phyloP scores from a whole-genome alignment of 1,140 invertebrate species.

The Mesaphorura yosii region DNA sequence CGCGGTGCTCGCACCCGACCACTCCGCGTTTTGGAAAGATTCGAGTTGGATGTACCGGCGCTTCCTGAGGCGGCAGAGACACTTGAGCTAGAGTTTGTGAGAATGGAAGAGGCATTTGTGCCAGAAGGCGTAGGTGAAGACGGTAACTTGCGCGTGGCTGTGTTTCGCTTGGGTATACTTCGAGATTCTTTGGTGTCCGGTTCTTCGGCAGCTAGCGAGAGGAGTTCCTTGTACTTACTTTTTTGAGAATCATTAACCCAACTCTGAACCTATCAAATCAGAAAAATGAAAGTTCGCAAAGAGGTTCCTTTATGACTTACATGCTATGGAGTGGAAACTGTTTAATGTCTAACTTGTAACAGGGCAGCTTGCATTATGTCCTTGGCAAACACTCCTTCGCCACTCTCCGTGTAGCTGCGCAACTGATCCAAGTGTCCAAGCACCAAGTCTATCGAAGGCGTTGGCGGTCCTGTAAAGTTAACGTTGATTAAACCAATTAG shows the following conservation, averaged over 20 bases:
- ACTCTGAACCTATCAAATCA: slow-evolving; percentile 19
- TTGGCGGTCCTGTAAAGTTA: slow-evolving; percentile 37
- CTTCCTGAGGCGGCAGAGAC: no score
- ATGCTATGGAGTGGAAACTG: not conserved
- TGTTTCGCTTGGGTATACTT: no score
- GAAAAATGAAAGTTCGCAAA: slow-evolving; percentile 3
- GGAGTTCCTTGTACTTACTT: slow-evolving; percentile 81
- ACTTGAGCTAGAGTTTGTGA: no score
- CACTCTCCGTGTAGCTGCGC: slow-evolving; percentile 52
- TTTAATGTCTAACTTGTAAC: slow-evolving; percentile 36
- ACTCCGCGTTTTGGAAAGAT: no score
- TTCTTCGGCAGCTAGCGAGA: slow-evolving; percentile 72
- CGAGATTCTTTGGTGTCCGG: no score
- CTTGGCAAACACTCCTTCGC: slow-evolving; percentile 48
- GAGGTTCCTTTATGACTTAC: no score
- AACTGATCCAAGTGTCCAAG: slow-evolving; percentile 84
- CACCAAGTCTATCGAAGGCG: slow-evolving; percentile 62
- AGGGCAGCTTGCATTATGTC: slow-evolving; percentile 83
- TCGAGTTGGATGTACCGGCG: no score
- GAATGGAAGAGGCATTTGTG: no score
- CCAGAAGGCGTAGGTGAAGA: no score
- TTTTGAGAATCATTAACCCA: slow-evolving; percentile 59
- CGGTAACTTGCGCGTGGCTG: no score
- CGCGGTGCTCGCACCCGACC: no score
- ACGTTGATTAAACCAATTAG: no score